phyloP scores from a whole-genome alignment of 2,888 invertebrate species.

The Cotesia congregata region DNA sequence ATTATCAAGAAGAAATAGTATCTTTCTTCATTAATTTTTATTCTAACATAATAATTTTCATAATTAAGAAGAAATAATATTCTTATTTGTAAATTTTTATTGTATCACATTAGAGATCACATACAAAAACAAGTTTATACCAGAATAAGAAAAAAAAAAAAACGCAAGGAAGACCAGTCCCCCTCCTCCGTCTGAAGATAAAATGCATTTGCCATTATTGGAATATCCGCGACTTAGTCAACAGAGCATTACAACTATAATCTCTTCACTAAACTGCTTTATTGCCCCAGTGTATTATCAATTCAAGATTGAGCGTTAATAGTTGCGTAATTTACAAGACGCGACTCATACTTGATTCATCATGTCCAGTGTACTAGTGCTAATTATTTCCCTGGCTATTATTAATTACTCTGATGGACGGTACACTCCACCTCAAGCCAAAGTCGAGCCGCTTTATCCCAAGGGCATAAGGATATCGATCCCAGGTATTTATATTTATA shows the following conservation, averaged over 20 bases:
- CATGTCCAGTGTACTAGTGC: neutral
- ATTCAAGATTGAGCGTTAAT: neutral
- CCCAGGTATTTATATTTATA: slow-evolving; percentile 73
- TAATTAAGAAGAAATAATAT: too few species aligned
- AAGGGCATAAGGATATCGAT: slow-evolving; percentile 76
- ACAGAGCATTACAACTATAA: neutral
- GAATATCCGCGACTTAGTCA: neutral
- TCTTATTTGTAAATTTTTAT: too few species aligned
- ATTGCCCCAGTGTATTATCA: neutral
- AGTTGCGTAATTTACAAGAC: slow-evolving; percentile 2
- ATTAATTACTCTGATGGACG: slow-evolving; percentile 5
- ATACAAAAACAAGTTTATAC: neutral
- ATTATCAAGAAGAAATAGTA: too few species aligned
- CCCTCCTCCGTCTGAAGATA: neutral
- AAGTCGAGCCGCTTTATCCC: slow-evolving; percentile 75
- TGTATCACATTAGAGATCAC: too few species aligned
- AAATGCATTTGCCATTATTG: neutral
- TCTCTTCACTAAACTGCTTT: neutral
- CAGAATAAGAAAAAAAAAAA: neutral
- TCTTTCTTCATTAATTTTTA: too few species aligned
- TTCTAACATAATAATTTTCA: too few species aligned
- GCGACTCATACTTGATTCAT: slow-evolving; percentile 2
- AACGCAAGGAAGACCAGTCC: neutral
- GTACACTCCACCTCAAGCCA: slow-evolving; percentile 59
- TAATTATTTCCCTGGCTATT: neutral